A percentile compares a stretch with the other conserved stretches of the same genome.
Evolutionary conservation across 1,140 invertebrate species (phyloP).

Genomic region (Orchesella cincta): DNA sequence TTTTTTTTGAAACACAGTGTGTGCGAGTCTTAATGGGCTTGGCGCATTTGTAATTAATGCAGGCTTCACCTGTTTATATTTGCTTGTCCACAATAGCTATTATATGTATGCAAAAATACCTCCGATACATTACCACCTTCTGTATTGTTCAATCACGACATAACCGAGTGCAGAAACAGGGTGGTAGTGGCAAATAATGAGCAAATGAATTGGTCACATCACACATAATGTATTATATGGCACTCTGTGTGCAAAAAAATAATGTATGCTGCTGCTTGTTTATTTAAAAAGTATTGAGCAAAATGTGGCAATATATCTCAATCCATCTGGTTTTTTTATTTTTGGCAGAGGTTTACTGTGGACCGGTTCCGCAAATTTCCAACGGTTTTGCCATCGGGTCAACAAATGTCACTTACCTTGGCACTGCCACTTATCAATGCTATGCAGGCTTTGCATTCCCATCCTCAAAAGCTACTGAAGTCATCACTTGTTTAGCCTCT

Average conservation of each 20-base stretch:
- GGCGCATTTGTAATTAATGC: slow-evolving; percentile 15
- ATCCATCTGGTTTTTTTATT: slow-evolving; percentile 26
- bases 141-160: no score
- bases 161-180: no score
- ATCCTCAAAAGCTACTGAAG: slow-evolving; percentile 81
- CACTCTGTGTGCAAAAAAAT: no score
- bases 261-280: no score
- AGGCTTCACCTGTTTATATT: background rate
- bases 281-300: no score
- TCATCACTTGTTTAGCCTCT: slow-evolving; percentile 82
- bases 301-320: background rate
- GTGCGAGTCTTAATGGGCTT: slow-evolving; percentile 11
- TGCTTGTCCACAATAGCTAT: no score
- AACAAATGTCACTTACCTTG: slow-evolving; percentile 89
- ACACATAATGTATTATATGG: no score
- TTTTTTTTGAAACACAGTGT: background rate
- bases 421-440: slow-evolving; percentile 91
- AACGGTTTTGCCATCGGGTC: slow-evolving; percentile 95
- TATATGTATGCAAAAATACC: no score
- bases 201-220: no score
- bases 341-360: slow-evolving; percentile 86
- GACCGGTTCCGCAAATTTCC: slow-evolving; percentile 94
- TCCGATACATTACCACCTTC: no score
- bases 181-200: no score
- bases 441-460: slow-evolving; percentile 94